Base-by-base conservation (phyloP, 2,797 vertebrate genomes). In the Cuculus canorus region DNA sequence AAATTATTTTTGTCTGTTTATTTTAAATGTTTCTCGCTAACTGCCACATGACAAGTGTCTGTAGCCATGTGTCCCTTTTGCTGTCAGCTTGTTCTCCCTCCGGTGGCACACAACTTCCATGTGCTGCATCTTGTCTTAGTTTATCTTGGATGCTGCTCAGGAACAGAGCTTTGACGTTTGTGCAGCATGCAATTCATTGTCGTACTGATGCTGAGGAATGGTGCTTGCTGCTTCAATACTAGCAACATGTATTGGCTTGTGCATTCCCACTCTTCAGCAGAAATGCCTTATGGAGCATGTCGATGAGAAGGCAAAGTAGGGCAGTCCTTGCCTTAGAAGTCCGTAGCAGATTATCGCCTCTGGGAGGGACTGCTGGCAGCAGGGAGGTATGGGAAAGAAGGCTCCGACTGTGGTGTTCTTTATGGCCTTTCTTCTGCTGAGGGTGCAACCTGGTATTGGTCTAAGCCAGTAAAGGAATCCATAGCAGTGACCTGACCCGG, bases 51-150 rank as follows among this genome's bases (percentile, higher is more conserved):
- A 95, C 72, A 76, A 88, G 32, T 96, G 94, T 96, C 92, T 95
- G 96, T 95, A 95, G 93, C 95, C 83, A 61, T 96, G 92, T 94
- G 94, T 96, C 72, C 92, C 93, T 94, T 93, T 93, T 95, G 82
- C 96, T 96, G 96, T 96, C 94, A 91, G 90, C 93, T 95, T 96
- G 96, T 96, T 88, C 82, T 96, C 79, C 90, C 88, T 94, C 81
- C 8, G 5, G 78, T 95, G 90, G 93, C 92, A 95, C 94, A 90
- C 92, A 89, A 81, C 86, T 88, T 94, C 94, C 93, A 92, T 54
- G 90, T 95, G 96, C 94, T 96, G 93, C 90, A 95, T 96, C 88
- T 93, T 93, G 92, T 96, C 90, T 81, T 65, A 92, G 57, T 96
- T 96, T 88, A 85, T 71, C 88, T 85, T 83, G 90, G 78, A 60